Evolutionary conservation across 2,888 invertebrate species (phyloP).

Genomic region (Drosophila mayaguana): DNA sequence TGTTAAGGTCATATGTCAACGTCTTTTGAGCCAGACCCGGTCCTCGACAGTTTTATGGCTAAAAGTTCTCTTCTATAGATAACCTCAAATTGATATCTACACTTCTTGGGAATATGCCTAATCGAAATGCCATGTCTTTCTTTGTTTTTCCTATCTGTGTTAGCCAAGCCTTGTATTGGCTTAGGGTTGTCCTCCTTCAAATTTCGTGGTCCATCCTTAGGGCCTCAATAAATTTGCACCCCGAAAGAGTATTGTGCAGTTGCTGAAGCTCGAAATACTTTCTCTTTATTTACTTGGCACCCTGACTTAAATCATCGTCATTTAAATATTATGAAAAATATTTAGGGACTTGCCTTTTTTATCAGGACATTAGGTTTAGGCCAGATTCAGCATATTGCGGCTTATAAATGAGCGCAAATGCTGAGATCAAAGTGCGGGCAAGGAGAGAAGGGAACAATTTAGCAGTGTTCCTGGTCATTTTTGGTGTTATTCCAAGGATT

Average conservation of each 20-base stretch:
- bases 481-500: slow-evolving; percentile 44
- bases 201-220: too few species aligned
- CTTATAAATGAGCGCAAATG: slow-evolving; percentile 15
- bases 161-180: too few species aligned
- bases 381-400: slow-evolving; percentile 36
- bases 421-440: background rate
- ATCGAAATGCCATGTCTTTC: background rate
- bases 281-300: background rate
- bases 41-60: background rate
- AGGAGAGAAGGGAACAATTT: background rate
- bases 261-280: background rate
- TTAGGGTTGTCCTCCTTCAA: too few species aligned
- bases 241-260: background rate
- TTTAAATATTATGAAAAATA: slow-evolving; percentile 34
- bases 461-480: slow-evolving; percentile 41
- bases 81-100: background rate
- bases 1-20: too few species aligned
- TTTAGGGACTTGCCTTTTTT: slow-evolving; percentile 22
- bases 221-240: too few species aligned
- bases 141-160: too few species aligned
- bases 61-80: background rate
- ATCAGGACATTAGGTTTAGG: slow-evolving; percentile 51
- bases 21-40: too few species aligned
- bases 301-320: slow-evolving; percentile 49
- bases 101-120: background rate